Evolutionary conservation across 2,888 invertebrate genomes (phyloP).

Genomic region (Cordylochernes scorpioides): DNA sequence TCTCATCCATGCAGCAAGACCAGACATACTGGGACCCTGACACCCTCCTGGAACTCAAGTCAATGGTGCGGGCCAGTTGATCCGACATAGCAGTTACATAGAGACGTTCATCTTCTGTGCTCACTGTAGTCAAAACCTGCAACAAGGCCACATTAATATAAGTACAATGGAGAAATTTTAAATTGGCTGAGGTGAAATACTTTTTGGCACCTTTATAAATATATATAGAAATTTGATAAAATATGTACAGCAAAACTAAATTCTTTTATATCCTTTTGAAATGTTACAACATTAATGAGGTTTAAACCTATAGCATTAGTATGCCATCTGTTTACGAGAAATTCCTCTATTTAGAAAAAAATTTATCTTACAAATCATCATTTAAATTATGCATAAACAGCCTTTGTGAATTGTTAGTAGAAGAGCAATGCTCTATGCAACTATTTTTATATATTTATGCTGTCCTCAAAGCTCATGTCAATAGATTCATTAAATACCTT

Average conservation of each 20-base stretch:
- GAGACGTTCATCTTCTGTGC: conserved; percentile 21
- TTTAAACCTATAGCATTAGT: no score
- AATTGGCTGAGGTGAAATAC: no score
- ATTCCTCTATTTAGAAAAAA: neutral
- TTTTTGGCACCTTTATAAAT: neutral
- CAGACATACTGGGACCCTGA: conserved; percentile 12
- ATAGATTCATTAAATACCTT: no score
- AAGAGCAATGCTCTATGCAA: no score
- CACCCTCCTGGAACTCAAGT: conserved; percentile 17
- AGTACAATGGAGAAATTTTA: no score
- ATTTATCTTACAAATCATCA: neutral
- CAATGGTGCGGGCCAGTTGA: conserved; percentile 21
- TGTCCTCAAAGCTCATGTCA: no score
- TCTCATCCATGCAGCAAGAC: conserved; percentile 22
- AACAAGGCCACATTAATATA: conserved; percentile 2
- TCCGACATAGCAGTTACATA: conserved; percentile 21
- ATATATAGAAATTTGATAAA: neutral
- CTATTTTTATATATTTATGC: no score
- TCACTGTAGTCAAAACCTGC: conserved; percentile 21
- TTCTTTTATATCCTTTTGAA: no score
- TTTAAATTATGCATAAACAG: neutral
- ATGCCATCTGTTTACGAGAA: neutral
- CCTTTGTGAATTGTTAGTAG: neutral
- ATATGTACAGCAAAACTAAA: no score
- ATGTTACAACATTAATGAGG: no score